Percentiles rank a stretch among this genome's conserved stretches.
Evolutionary conservation across 2,113 vertebrate species (phyloP).

Genomic region (Chloebia gouldiae): DNA sequence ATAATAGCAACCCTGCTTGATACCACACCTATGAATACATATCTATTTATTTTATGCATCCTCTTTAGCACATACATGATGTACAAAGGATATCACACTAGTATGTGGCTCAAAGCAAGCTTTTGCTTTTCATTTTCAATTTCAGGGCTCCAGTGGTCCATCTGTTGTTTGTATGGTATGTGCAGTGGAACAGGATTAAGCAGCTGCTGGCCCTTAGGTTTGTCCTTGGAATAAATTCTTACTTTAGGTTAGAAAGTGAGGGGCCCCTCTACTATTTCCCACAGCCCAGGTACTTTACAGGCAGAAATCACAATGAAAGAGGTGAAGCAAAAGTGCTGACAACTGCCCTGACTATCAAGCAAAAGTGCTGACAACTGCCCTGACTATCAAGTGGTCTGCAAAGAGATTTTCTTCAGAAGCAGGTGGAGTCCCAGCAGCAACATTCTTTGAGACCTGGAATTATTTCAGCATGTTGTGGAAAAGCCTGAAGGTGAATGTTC

Average conservation of each 20-base stretch:
- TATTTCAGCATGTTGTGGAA: background rate
- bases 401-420: background rate
- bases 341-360: background rate
- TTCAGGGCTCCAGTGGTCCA: background rate
- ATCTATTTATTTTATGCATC: background rate
- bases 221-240: background rate
- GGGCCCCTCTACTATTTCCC: background rate
- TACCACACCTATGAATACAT: background rate
- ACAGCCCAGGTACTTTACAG: background rate
- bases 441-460: background rate
- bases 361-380: background rate
- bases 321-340: background rate
- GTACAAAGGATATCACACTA: background rate
- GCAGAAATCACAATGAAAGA: background rate
- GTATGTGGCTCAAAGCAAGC: fast-evolving
- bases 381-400: background rate
- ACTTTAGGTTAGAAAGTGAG: background rate
- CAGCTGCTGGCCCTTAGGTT: background rate
- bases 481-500: background rate
- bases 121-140: background rate
- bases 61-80: background rate
- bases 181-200: background rate
- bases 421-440: background rate
- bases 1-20: background rate
- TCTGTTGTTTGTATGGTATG: background rate